Base-by-base conservation (phyloP, 1,140 invertebrate genomes). In the Caenorhabditis inopinata region DNA sequence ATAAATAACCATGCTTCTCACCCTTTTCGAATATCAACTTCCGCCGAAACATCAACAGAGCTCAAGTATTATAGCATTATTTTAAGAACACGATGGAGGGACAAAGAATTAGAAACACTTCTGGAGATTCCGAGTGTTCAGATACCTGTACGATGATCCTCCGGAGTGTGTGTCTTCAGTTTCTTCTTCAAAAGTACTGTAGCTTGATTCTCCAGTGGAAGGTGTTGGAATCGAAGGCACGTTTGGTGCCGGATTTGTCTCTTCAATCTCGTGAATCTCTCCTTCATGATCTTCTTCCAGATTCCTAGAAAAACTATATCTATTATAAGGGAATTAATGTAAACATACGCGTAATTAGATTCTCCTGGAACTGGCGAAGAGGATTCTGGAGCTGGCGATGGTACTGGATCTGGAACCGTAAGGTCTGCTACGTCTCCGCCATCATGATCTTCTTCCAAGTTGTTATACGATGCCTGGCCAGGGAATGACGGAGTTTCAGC, bases 231-330 rank as follows among this genome's bases (percentile, higher is more conserved):
- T 25, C 9, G 32, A 21, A 16, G 58, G 9, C n/a, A 29, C 58
- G 38, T 29, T 38, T 38, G 29, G 11, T 21, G 12, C 25, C 3
- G 51, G 16, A n/a, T 58, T 58, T 16, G 51, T 14, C 35, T 32
- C 58, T 42, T 68, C 58, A 42, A 68, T 32, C 21, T 38, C n/a
- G 23, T 68, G 58, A 68, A 38, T 29, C 5, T 68, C 32, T 18
- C 32, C 58, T 38, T 68, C 58, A 21, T 68, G 58, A 38, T 68
- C 58, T 38, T 68, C 58, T 68, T 68, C 58, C 58, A 68, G 12
- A 21, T 68, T 68, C 9, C 58, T 68, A 7, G 38, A 38, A 68
- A 68, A 21, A 7, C 35, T 4, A 16, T 29, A 18, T 21, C 25
- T 38, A 18, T 32, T 38, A 16, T n/a, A 29, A 12, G 12, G n/a